Evolutionary conservation across 2,113 vertebrate genomes (phyloP).

Genomic region (Aptenodytes patagonicus): DNA sequence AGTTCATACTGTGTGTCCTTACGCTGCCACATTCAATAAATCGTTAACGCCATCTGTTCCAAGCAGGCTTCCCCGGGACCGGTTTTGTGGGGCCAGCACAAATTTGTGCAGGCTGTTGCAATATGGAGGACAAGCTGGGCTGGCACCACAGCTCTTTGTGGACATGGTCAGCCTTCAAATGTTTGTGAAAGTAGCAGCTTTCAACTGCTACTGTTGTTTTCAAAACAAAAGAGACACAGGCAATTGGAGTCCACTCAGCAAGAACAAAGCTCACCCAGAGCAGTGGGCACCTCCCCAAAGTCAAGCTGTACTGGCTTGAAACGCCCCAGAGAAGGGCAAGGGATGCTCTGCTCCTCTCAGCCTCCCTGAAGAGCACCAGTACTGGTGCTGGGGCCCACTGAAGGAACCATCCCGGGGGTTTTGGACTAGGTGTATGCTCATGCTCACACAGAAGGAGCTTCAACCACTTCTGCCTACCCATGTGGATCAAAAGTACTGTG

Average conservation of each 20-base stretch:
- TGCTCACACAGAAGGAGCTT: not conserved
- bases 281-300: not conserved
- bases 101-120: slow-evolving; percentile 9
- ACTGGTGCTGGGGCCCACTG: not conserved
- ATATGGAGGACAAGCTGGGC: not conserved
- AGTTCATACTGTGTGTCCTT: slow-evolving; percentile 42
- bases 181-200: not conserved
- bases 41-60: not conserved
- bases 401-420: not conserved
- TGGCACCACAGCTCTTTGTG: not conserved
- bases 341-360: not conserved
- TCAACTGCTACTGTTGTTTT: not conserved
- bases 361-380: not conserved
- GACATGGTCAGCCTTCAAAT: not conserved
- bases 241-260: not conserved
- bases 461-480: not conserved
- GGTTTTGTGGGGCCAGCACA: not conserved
- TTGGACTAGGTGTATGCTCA: not conserved
- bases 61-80: not conserved
- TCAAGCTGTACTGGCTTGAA: not conserved
- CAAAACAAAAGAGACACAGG: not conserved
- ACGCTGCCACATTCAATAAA: not conserved
- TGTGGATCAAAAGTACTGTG: not conserved
- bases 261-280: not conserved
- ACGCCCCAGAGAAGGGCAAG: fast-evolving